Conservation (phyloP, 2,113 vertebrate species). For the Rostratula benghalensis region DNA sequence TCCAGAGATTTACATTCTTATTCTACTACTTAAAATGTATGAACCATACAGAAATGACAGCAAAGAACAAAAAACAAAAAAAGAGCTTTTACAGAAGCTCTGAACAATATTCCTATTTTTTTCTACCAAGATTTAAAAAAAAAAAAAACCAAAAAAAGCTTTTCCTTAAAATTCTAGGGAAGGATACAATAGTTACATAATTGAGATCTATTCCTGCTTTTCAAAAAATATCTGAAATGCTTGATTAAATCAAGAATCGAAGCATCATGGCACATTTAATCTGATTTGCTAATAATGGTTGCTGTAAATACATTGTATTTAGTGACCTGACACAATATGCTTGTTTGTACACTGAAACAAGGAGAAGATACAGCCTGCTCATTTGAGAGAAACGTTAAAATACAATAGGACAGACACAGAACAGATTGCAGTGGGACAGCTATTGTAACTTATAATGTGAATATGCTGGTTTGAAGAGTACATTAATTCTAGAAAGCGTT, state of each 20-base stretch:
- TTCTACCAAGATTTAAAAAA: not conserved
- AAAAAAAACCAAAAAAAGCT: not conserved
- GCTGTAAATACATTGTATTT: not conserved
- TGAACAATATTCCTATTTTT: not conserved
- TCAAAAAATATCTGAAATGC: not conserved
- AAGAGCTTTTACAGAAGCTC: not conserved
- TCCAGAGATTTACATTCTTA: constrained; percentile 8
- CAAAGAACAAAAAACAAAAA: not conserved
- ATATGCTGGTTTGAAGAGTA: too few relatives aligned
- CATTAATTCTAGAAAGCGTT: not conserved
- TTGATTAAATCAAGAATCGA: not conserved
- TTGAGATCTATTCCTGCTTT: not conserved
- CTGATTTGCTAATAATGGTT: not conserved
- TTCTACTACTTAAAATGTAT: constrained; percentile 16
- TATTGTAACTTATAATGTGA: not conserved
- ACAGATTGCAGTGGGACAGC: not conserved
- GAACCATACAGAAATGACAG: not conserved
- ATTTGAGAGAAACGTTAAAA: constrained; percentile 1
- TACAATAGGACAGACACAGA: not conserved
- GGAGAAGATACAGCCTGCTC: not conserved
- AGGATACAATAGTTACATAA: not conserved
- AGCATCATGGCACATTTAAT: not conserved
- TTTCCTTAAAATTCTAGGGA: not conserved
- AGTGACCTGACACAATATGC: not conserved
- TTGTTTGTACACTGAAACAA: not conserved